A percentile compares a stretch with the other conserved stretches of the same genome.
Evolutionary conservation across 1,140 invertebrate species (phyloP).

Genomic region (Nomia melanderi): DNA sequence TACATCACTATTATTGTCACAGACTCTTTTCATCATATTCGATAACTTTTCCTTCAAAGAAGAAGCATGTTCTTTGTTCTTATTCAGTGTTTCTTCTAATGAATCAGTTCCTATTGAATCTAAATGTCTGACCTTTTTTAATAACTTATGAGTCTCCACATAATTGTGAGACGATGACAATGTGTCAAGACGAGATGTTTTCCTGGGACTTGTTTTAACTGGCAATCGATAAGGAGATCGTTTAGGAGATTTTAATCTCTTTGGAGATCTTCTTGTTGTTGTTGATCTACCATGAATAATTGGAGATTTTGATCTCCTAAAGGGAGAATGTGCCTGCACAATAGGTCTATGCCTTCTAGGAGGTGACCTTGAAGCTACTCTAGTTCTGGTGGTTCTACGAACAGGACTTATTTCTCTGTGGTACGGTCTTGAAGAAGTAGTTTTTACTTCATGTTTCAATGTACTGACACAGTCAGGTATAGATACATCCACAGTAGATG

Average conservation of each 20-base stretch:
- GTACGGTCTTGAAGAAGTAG: constrained; percentile 36
- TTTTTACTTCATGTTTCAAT: constrained; percentile 28
- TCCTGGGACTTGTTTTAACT: constrained; percentile 33
- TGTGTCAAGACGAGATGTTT: constrained; percentile 7
- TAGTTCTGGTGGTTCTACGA: constrained; percentile 46
- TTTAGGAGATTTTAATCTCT: constrained; percentile 59
- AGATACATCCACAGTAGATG: constrained; percentile 26
- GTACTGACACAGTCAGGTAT: background rate
- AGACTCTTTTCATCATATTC: constrained; percentile 69
- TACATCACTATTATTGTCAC: constrained; percentile 19
- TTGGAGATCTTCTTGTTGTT: constrained; percentile 38
- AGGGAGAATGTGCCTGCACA: constrained; percentile 41
- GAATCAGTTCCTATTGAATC: constrained; percentile 63
- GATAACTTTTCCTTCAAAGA: constrained; percentile 76
- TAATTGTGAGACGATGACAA: constrained; percentile 34
- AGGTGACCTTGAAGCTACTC: constrained; percentile 38
- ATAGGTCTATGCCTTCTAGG: constrained; percentile 60
- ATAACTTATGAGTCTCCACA: constrained; percentile 51
- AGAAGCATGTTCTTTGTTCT: constrained; percentile 63
- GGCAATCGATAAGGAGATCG: constrained; percentile 41
- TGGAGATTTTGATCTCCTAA: constrained; percentile 50
- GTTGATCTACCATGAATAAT: constrained; percentile 39
- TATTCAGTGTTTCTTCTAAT: constrained; percentile 35
- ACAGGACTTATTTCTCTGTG: constrained; percentile 57
- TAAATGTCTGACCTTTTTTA: constrained; percentile 73